These are phyloP conservation scores for Clarias macrocephalus DNA, from an alignment of 2,113 vertebrate genomes.

Conservation along the genomic window DNA sequence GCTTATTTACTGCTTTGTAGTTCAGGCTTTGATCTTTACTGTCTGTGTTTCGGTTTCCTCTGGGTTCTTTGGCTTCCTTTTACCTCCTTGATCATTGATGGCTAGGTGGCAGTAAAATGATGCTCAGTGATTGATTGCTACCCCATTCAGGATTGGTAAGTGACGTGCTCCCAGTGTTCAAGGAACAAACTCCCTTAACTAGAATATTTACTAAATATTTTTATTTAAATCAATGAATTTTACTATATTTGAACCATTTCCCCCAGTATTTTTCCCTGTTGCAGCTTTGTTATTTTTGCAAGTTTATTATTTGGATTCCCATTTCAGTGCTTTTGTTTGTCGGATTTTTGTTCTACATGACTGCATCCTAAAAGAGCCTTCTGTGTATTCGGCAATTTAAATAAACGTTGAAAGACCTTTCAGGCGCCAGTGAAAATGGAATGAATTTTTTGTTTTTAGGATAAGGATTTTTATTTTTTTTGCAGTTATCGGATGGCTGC, in stretches of 20 bases:
- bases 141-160: background rate
- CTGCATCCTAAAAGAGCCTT: background rate
- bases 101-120: background rate
- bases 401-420: conserved; percentile 4
- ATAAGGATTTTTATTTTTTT: background rate
- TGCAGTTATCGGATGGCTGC: conserved; percentile 41
- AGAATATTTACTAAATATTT: background rate
- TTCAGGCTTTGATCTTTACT: background rate
- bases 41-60: background rate
- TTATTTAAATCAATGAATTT: background rate
- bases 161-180: background rate
- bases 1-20: background rate
- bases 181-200: background rate
- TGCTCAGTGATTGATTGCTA: background rate
- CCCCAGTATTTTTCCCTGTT: background rate
- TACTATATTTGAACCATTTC: background rate
- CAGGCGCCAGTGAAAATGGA: background rate
- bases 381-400: background rate
- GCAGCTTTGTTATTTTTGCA: background rate
- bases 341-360: background rate
- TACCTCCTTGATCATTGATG: background rate
- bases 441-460: conserved; percentile 1
- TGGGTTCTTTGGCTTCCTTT: background rate
- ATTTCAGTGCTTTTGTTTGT: background rate
- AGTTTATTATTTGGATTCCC: background rate